Percentiles rank a stretch among this genome's conserved stretches.
phyloP scores from a whole-genome alignment of 2,888 invertebrate genomes.

The Dromius quadrimaculatus region DNA sequence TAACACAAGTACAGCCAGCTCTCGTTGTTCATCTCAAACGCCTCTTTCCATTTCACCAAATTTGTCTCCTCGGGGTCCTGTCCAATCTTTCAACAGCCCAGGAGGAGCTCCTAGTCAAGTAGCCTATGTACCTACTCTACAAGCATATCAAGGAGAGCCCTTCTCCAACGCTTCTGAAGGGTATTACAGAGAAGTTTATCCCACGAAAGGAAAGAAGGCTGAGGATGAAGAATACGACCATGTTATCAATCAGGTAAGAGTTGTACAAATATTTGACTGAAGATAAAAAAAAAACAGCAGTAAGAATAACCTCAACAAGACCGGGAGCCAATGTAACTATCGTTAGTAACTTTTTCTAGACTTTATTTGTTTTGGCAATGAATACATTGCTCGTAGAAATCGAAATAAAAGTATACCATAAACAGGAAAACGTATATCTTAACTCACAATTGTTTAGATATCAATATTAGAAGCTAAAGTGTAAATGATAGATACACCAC shows the following conservation, averaged over 20 bases:
- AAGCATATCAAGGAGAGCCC: constrained; percentile 63
- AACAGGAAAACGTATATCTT: too few species aligned
- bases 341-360: too few species aligned
- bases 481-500: too few species aligned
- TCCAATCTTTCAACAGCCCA: constrained; percentile 67
- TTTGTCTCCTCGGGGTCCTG: constrained; percentile 63
- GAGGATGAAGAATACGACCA: constrained; percentile 64
- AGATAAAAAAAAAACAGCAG: too few species aligned
- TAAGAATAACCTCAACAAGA: too few species aligned
- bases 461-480: too few species aligned
- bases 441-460: too few species aligned
- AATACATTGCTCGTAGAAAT: too few species aligned
- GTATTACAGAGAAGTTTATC: constrained; percentile 66
- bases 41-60: constrained; percentile 66
- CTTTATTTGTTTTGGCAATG: too few species aligned
- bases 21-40: constrained; percentile 67
- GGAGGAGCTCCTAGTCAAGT: constrained; percentile 59
- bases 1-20: constrained; percentile 68
- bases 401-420: too few species aligned
- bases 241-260: constrained; percentile 72
- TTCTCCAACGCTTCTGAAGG: constrained; percentile 69
- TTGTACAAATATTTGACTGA: too few species aligned
- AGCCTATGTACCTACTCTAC: constrained; percentile 65
- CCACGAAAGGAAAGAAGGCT: constrained; percentile 55
- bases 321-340: too few species aligned